These are phyloP conservation scores for Cryptomyrus ogoouensis DNA, from an alignment of 2,113 vertebrate species.

Conservation along the genomic window DNA sequence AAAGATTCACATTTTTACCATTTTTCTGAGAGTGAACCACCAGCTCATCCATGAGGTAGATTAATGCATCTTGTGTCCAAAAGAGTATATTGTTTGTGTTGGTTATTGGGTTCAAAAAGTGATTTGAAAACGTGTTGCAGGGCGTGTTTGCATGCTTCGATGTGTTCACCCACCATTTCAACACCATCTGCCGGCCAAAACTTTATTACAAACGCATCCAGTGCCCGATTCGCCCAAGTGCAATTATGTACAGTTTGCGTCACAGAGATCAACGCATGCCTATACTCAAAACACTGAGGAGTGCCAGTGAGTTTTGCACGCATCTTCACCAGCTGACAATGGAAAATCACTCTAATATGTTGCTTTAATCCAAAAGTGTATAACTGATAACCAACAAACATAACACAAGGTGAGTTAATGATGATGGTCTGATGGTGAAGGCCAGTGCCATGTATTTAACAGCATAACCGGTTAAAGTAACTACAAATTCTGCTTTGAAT, in stretches of 20 bases:
- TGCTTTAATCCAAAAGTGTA: neutral
- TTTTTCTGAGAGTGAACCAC: neutral
- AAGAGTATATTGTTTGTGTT: neutral
- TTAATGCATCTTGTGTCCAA: neutral
- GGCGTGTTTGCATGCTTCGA: neutral
- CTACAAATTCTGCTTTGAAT: neutral
- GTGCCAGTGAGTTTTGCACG: neutral
- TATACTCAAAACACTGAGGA: neutral
- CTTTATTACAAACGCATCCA: neutral
- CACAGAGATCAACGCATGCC: neutral
- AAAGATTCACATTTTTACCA: no score
- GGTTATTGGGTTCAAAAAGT: neutral
- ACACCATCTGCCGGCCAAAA: neutral
- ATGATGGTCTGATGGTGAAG: neutral
- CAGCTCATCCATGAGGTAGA: neutral
- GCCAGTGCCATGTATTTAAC: neutral
- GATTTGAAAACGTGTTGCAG: neutral
- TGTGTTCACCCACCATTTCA: neutral
- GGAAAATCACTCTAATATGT: neutral
- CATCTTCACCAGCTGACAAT: neutral
- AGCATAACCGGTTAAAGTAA: neutral
- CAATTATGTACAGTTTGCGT: neutral
- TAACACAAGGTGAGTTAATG: neutral
- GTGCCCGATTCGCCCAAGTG: neutral
- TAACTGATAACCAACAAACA: neutral